Evolutionary conservation across 2,113 vertebrate species (phyloP).

Genomic region (Elgaria multicarinata): DNA sequence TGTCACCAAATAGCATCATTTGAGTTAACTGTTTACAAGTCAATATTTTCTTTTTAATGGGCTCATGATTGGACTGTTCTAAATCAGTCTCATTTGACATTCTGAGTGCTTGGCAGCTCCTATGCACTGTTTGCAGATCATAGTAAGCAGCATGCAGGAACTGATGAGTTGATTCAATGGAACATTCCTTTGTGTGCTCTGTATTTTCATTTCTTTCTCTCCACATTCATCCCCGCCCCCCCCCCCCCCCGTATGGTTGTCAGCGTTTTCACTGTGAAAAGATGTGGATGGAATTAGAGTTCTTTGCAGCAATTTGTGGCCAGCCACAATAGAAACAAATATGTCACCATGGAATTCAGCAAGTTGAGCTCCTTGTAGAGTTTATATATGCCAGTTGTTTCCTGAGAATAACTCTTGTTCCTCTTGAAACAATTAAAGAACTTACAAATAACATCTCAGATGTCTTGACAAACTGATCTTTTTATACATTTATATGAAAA

Average conservation of each 20-base stretch:
- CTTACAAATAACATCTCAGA: slow-evolving; percentile 61
- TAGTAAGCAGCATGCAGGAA: slow-evolving; percentile 4
- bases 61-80: slow-evolving; percentile 20
- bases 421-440: slow-evolving; percentile 50
- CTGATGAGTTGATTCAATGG: neutral
- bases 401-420: slow-evolving; percentile 24
- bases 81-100: slow-evolving; percentile 40
- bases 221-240: neutral
- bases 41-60: slow-evolving; percentile 48
- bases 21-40: slow-evolving; percentile 51
- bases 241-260: accelerated
- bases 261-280: neutral
- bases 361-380: neutral
- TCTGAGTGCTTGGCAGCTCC: neutral
- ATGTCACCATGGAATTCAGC: neutral
- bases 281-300: accelerated
- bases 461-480: slow-evolving; percentile 54
- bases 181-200: neutral
- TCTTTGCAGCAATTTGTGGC: neutral
- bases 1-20: slow-evolving; percentile 54
- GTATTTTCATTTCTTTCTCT: neutral
- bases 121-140: neutral
- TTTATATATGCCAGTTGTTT: slow-evolving; percentile 1
- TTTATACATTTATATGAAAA: neutral
- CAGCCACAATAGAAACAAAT: neutral